phyloP scores from a whole-genome alignment of 1,140 invertebrate species.

The Yoshiicerus persimilis region DNA sequence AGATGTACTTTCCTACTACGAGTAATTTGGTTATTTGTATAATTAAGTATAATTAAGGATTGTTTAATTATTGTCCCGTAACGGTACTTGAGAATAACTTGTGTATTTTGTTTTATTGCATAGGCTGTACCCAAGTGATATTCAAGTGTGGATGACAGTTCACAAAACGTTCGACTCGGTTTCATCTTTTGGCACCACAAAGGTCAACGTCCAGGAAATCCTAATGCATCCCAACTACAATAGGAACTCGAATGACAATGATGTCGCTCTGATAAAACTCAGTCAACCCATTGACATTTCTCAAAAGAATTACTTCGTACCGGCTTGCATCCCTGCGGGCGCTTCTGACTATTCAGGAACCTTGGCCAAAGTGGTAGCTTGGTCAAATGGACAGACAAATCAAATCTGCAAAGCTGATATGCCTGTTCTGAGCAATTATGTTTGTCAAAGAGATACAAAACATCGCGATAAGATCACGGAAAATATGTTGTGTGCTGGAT shows the following conservation, averaged over 20 bases:
- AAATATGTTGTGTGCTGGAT: slow-evolving; percentile 43
- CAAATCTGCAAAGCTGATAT: slow-evolving; percentile 35
- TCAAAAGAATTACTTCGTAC: slow-evolving; percentile 35
- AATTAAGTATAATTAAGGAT: not conserved
- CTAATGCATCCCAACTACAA: slow-evolving; percentile 47
- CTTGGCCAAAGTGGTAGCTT: slow-evolving; percentile 1
- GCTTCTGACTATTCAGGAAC: slow-evolving; percentile 25
- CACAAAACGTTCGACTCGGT: slow-evolving; percentile 27
- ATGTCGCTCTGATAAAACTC: slow-evolving; percentile 41
- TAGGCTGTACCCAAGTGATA: slow-evolving; percentile 25
- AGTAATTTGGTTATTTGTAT: not conserved
- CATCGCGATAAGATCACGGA: slow-evolving; percentile 35
- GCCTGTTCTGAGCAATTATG: slow-evolving; percentile 43
- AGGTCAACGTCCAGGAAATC: slow-evolving; percentile 40
- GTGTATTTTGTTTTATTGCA: not conserved
- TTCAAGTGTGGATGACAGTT: slow-evolving; percentile 47
- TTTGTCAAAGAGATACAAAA: slow-evolving; percentile 42
- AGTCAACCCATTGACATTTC: slow-evolving; percentile 35
- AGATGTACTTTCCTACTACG: not conserved
- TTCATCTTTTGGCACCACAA: slow-evolving; percentile 20
- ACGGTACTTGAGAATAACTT: not conserved
- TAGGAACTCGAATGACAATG: slow-evolving; percentile 40
- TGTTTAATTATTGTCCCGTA: not conserved
- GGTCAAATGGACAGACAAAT: slow-evolving; percentile 14
- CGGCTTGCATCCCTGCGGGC: slow-evolving; percentile 38